Evolutionary conservation across 1,140 invertebrate genomes (phyloP), one percentile per base, ranked within the genome.

Genomic region (Sitobion miscanthi): DNA sequence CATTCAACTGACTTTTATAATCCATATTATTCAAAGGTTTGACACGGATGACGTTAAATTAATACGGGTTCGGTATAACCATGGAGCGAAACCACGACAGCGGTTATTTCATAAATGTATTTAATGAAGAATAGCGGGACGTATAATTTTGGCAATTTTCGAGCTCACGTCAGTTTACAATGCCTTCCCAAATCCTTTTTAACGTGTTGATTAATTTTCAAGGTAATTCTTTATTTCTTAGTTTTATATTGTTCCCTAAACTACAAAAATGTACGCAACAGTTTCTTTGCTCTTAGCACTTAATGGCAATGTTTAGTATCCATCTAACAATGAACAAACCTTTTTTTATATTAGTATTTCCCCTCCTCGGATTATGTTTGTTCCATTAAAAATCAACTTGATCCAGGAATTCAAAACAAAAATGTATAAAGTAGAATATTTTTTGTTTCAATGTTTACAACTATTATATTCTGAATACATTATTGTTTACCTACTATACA

Each of bases 131-230:
- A 88, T 52, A 54, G 49, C 6, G 20, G 20, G 87, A 54, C 8
- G 87, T 89, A 89, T 54, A 30, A 54, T 89, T 89, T 89, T 38
- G 5, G n/a, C 20, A 89, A 89, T 54, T 89, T 38, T 47, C 30
- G 9, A 30, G 49, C 49, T 35, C 87, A 89, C n/a, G 21, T 52
- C 47, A 35, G 86, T 52, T 88, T 35, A 88, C 86, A 35, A 54
- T 38, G 47, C 20, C 9, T 89, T 30, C 6, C 11, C n/a, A 88
- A 89, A 89, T 0, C 87, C n/a, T 89, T 89, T 54, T 89, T 54
- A 54, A 9, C 35, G n/a, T 89, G 20, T 89, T 89, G 8, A 89
- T 89, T 89, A 52, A 89, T 89, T 38, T 89, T 21, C 87, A 38
- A 20, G 21, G n/a, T 52, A 23, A 88, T 35, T 89, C 9, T 52